Evolutionary conservation across 2,888 invertebrate species (phyloP).

Genomic region (Acanthosepion lycidas): DNA sequence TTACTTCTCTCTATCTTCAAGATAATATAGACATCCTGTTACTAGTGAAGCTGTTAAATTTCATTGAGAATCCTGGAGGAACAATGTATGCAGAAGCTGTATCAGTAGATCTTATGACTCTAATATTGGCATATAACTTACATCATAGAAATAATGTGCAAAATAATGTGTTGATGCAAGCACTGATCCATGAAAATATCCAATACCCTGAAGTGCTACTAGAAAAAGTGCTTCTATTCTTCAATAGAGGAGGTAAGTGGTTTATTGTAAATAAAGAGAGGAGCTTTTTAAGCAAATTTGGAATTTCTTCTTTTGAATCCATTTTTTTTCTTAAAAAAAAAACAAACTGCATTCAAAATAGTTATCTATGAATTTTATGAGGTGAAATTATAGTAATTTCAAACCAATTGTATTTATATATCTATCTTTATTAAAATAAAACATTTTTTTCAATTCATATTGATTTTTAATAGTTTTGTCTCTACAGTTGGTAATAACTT

Average conservation of each 20-base stretch:
- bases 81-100: constrained; percentile 2
- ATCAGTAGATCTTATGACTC: constrained; percentile 79
- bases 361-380: no score
- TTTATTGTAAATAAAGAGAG: no score
- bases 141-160: constrained; percentile 80
- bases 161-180: constrained; percentile 72
- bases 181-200: constrained; percentile 71
- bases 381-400: no score
- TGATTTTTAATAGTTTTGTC: no score
- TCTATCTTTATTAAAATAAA: no score
- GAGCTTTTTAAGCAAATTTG: no score
- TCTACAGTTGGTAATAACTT: no score
- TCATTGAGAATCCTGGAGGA: constrained; percentile 24
- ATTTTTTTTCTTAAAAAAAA: no score
- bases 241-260: constrained; percentile 86
- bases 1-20: neutral
- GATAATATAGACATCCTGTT: constrained; percentile 39
- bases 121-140: constrained; percentile 90
- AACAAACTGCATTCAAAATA: no score
- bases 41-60: constrained; percentile 37
- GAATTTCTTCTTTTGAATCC: no score
- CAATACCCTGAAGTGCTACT: constrained; percentile 88
- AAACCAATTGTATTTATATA: no score
- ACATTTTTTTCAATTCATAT: no score
- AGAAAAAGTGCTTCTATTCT: constrained; percentile 88